Conservation (phyloP, 1,140 invertebrate species). For the Theocolax elegans region DNA sequence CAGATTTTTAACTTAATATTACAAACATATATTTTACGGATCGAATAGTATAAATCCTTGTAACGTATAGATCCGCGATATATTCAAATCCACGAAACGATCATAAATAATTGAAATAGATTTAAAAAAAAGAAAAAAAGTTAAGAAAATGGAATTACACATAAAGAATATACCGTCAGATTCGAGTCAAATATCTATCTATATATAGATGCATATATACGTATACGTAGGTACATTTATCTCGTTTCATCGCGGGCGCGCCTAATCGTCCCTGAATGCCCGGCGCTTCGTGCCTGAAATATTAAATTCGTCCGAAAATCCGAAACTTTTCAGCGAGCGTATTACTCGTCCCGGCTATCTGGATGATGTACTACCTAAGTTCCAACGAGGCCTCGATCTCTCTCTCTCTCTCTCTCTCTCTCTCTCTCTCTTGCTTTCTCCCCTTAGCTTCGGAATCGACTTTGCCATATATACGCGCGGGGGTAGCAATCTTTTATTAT, state of each 20-base stretch:
- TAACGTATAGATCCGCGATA: too few relatives aligned
- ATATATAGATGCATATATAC: too few relatives aligned
- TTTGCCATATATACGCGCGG: slow-evolving; percentile 47
- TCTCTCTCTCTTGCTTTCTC: slow-evolving; percentile 41
- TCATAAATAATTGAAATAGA: too few relatives aligned
- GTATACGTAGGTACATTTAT: too few relatives aligned
- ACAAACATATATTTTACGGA: too few relatives aligned
- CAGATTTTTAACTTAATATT: too few relatives aligned
- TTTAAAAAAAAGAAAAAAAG: too few relatives aligned
- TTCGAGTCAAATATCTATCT: too few relatives aligned
- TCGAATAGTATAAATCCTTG: too few relatives aligned
- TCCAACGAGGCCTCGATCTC: slow-evolving; percentile 45
- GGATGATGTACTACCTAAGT: slow-evolving; percentile 66
- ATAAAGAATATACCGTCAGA: too few relatives aligned
- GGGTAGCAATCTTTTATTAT: slow-evolving; percentile 69
- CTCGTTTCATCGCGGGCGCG: slow-evolving; percentile 29
- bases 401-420: slow-evolving; percentile 42
- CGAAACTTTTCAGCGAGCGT: slow-evolving; percentile 59
- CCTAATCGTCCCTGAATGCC: slow-evolving; percentile 37
- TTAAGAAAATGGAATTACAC: too few relatives aligned
- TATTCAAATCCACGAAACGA: too few relatives aligned
- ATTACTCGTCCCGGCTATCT: slow-evolving; percentile 57
- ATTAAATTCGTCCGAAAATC: slow-evolving; percentile 63
- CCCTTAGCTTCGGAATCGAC: slow-evolving; percentile 31
- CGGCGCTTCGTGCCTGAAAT: slow-evolving; percentile 51